Conservation (phyloP, 2,113 vertebrate genomes). For the Solenodon paradoxus region DNA sequence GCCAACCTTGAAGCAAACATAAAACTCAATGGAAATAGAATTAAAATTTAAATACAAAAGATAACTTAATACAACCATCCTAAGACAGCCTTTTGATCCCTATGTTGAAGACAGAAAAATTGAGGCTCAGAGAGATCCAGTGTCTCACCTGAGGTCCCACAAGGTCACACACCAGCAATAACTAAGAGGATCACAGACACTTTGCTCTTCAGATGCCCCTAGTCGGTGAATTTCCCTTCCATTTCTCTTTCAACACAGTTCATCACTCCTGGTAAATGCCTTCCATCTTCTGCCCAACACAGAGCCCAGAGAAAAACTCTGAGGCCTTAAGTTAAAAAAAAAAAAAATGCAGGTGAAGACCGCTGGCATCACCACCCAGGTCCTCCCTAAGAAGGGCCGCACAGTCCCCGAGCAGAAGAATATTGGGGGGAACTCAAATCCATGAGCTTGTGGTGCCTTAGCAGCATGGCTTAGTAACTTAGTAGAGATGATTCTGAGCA, state of each 20-base stretch:
- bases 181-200: background rate
- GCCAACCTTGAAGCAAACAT: constrained; percentile 12
- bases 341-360: background rate
- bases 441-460: background rate
- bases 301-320: background rate
- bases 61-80: constrained; percentile 7
- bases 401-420: background rate
- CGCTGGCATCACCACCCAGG: background rate
- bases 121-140: background rate
- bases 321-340: background rate
- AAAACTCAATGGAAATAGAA: constrained; percentile 56
- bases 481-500: background rate
- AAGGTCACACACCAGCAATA: background rate
- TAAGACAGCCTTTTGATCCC: background rate
- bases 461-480: background rate
- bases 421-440: background rate
- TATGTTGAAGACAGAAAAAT: background rate
- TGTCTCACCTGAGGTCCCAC: background rate
- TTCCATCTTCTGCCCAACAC: background rate
- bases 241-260: background rate
- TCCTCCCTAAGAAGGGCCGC: background rate
- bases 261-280: background rate
- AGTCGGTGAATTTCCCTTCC: background rate
- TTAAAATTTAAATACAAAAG: constrained; percentile 57
- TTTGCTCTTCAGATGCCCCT: background rate